Base-by-base conservation (phyloP, 1,140 invertebrate genomes). In the Goniozus legneri region DNA sequence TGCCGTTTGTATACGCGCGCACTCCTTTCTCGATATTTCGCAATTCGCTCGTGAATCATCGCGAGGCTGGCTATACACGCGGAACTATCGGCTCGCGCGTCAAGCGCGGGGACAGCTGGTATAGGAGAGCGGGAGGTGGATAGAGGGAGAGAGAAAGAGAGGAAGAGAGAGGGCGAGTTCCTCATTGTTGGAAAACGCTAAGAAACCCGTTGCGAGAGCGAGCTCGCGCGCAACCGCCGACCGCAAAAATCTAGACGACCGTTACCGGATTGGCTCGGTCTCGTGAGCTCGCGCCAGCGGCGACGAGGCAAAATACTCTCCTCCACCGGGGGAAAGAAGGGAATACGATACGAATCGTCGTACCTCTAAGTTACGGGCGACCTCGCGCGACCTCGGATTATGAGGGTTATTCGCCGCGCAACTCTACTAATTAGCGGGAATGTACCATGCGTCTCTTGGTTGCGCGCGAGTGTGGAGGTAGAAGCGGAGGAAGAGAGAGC, bases 371-470 rank as follows among this genome's bases (percentile, higher is more conserved):
- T 59, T 59, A 59, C 51, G 44, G 44, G 41, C 56, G 56, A 59
- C 57, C 57, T 43, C 51, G 15, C 8, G 38, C 34, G 57, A 59
- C 57, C 57, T 59, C 57, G 56, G 56, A 58, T 59, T 59, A 59
- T 59, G 56, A 59, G 44, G 55, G 50, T 57, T 59, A 58, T 54
- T 58, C 51, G 47, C 22, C 43, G 44, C 30, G 57, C 51, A 44
- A 59, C 51, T 59, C 54, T 51, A 59, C 57, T 59, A 59, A 59
- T 59, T 59, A 59, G 57, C 47, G 55, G 54, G 51, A 34, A 59
- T 58, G 54, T 43, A 54, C 47, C 51, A 47, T 37, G 51, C 41
- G 44, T 13, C 40, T 58, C n/a, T n/a, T n/a, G n/a, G n/a, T n/a
- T n/a, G n/a, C n/a, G n/a, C n/a, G n/a, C n/a, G n/a, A n/a, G n/a